Base-by-base conservation (phyloP, 2,113 vertebrate genomes). In the Malurus melanocephalus region DNA sequence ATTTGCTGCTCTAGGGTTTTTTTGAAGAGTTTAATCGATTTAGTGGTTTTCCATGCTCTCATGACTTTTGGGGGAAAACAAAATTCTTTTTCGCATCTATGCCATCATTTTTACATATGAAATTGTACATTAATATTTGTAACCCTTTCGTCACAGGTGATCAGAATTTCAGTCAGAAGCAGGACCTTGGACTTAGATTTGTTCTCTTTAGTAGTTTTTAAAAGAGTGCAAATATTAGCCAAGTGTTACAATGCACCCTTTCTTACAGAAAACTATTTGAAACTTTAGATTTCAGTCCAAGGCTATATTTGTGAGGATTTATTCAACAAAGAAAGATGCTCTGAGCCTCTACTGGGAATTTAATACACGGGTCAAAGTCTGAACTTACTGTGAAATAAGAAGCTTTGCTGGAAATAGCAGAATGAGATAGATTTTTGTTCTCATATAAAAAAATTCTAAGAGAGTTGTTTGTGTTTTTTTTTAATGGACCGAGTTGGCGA, bases 381-480 rank as follows among this genome's bases (percentile, higher is more conserved):
- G 93, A 94, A 91, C 88, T 95, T 94, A 88, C 53, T 85, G 79
- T 85, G 80, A 94, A 95, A 93, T 91, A 88, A 72, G 92, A 88
- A 76, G 67, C 93, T 93, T 93, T 91, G 62, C 80, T 95, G 78
- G 75, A 93, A 95, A 85, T 81, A 88, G 60, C 65, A 83, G 76
- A 88, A 67, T 49, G 74, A 87, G 83, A 27, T 62, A 85, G 83
- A 85, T 85, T 93, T 92, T 92, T 95, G 85, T 95, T 90, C 85
- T 92, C 64, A 53, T 72, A 57, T 52, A 62, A 87, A 83, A 89
- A 87, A 88, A 80, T 6, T 16, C 18, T 64, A 16, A 33, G 65
- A 49, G 28, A 30, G 56, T 35, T 76, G 59, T 49, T 11, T 56
- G 14, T 35, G 74, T 79, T 67, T 78, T 78, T 81, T 85, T 77